Evolutionary conservation across 2,888 invertebrate species (phyloP).

Genomic region (Fabriciana adippe): DNA sequence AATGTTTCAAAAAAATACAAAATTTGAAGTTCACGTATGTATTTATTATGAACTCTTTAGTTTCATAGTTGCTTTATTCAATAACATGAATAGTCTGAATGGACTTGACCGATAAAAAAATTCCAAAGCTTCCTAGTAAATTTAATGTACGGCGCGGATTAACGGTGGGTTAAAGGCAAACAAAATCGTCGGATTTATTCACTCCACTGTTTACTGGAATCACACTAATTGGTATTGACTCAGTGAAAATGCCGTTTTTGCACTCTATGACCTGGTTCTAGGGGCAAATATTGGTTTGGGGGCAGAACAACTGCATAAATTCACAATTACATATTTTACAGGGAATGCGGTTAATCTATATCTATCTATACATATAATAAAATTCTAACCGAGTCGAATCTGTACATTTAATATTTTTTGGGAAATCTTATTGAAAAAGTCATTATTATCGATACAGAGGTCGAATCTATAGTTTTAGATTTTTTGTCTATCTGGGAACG

Average conservation of each 20-base stretch:
- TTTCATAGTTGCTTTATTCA: slow-evolving; percentile 25
- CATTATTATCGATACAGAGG: no score
- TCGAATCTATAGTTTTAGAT: no score
- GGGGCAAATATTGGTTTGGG: slow-evolving; percentile 27
- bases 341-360: neutral
- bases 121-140: slow-evolving; percentile 29
- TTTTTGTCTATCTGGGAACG: no score
- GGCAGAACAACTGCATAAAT: slow-evolving; percentile 2
- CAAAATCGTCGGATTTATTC: slow-evolving; percentile 38
- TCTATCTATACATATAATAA: no score
- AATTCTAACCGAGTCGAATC: no score
- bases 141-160: slow-evolving; percentile 29
- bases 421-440: no score
- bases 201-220: slow-evolving; percentile 37
- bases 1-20: slow-evolving; percentile 1
- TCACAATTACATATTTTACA: slow-evolving; percentile 6
- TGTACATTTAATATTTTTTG: no score
- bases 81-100: slow-evolving; percentile 31
- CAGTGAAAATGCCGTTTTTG: slow-evolving; percentile 31
- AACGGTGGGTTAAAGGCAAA: slow-evolving; percentile 27
- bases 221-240: slow-evolving; percentile 44
- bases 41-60: slow-evolving; percentile 23
- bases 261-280: slow-evolving; percentile 33
- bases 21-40: slow-evolving; percentile 17
- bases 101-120: slow-evolving; percentile 36